phyloP scores from a whole-genome alignment of 2,888 invertebrate genomes.

The Tachina fera region DNA sequence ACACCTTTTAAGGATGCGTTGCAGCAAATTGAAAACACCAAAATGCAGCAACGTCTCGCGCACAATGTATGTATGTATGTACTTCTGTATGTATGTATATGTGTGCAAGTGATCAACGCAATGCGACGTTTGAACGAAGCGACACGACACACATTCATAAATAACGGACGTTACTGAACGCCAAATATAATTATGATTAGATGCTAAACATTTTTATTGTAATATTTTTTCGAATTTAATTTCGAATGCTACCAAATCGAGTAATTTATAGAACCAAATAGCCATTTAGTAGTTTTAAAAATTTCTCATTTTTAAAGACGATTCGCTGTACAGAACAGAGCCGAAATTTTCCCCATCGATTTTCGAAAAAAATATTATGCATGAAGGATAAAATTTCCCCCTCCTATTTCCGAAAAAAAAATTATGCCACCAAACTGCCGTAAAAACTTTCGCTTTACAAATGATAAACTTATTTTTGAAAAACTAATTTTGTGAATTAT shows the following conservation, averaged over 20 bases:
- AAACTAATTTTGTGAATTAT: too few relatives aligned
- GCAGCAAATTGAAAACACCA: constrained; percentile 43
- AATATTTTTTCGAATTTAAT: constrained; percentile 11
- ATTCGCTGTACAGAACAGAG: too few relatives aligned
- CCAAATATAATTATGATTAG: constrained; percentile 67
- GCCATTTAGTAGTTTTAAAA: too few relatives aligned
- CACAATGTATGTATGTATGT: constrained; percentile 3
- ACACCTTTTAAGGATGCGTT: constrained; percentile 72
- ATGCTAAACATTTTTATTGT: constrained; percentile 52
- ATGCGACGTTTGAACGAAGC: constrained; percentile 30
- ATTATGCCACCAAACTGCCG: too few relatives aligned
- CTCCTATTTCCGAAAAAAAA: too few relatives aligned
- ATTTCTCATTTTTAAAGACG: too few relatives aligned
- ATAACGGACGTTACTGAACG: constrained; percentile 32
- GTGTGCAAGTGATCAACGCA: background rate
- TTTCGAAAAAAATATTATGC: too few relatives aligned
- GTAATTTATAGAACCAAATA: too few relatives aligned
- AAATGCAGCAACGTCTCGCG: constrained; percentile 46
- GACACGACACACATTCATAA: constrained; percentile 7
- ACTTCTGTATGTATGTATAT: background rate
- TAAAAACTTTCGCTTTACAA: too few relatives aligned
- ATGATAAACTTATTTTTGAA: too few relatives aligned
- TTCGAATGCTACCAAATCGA: constrained; percentile 54
- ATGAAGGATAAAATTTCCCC: too few relatives aligned
- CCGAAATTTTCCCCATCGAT: too few relatives aligned